Percentiles rank a stretch among this genome's conserved stretches.
These are phyloP conservation scores for Euphonia xanthogaster DNA, from an alignment of 2,797 vertebrate genomes.

Conservation along the genomic window DNA sequence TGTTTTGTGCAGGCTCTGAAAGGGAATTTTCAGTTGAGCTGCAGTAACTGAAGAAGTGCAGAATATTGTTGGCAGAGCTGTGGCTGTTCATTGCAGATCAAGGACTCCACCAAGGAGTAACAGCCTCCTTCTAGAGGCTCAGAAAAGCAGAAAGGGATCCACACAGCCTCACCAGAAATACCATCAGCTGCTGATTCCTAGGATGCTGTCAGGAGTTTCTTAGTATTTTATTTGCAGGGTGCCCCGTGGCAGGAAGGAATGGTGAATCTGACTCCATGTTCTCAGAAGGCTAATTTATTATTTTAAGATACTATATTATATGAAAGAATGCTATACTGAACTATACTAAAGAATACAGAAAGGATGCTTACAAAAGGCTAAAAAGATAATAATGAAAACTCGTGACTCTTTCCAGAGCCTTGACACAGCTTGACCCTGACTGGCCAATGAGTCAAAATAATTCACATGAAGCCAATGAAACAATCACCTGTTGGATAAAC, in stretches of 20 bases:
- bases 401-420: accelerated
- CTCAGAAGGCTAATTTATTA: background rate
- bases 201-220: background rate
- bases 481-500: background rate
- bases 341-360: background rate
- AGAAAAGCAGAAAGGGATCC: background rate
- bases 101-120: background rate
- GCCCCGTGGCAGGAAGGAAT: background rate
- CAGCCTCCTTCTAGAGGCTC: background rate
- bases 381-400: background rate
- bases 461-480: background rate
- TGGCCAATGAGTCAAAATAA: background rate
- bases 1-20: background rate
- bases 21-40: background rate
- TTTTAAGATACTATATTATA: background rate
- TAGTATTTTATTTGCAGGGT: background rate
- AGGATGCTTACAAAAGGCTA: background rate
- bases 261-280: background rate
- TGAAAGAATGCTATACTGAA: background rate
- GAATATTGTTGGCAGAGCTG: background rate
- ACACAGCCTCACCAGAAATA: background rate
- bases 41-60: background rate
- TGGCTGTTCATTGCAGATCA: background rate
- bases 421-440: accelerated
- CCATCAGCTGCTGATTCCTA: background rate